Conservation (phyloP, 2,797 vertebrate genomes). For the Gallirallus australis region DNA sequence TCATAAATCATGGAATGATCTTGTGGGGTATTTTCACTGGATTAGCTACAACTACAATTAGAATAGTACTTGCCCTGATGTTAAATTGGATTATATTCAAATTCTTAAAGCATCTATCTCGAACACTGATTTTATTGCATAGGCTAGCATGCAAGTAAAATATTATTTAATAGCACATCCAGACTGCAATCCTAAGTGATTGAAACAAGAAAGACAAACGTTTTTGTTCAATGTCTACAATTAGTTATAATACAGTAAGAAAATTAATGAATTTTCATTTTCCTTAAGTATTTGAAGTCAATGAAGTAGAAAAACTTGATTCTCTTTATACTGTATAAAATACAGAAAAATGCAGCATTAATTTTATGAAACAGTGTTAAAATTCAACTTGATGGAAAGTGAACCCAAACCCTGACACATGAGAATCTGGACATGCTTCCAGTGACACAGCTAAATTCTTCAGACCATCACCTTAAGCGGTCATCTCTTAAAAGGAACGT, state of each 20-base stretch:
- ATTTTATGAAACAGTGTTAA: background rate
- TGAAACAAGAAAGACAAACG: background rate
- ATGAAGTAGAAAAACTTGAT: background rate
- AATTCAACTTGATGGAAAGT: background rate
- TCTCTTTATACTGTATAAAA: background rate
- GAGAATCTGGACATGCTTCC: background rate
- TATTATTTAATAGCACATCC: background rate
- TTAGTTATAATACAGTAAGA: background rate
- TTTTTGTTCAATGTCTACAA: background rate
- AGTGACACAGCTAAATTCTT: background rate
- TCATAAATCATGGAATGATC: background rate
- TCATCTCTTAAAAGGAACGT: background rate
- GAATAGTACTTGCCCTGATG: background rate
- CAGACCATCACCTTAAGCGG: background rate
- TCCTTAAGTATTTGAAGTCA: background rate
- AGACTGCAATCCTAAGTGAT: background rate
- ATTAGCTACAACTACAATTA: background rate
- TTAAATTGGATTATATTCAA: background rate
- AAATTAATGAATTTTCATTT: background rate
- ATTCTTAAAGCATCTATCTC: background rate
- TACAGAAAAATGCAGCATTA: background rate
- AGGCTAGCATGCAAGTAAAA: background rate
- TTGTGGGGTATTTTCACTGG: background rate
- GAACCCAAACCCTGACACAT: background rate
- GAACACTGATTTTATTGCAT: background rate